Evolutionary conservation across 2,113 vertebrate genomes (phyloP).

Genomic region (Cephalopholis sonnerati): DNA sequence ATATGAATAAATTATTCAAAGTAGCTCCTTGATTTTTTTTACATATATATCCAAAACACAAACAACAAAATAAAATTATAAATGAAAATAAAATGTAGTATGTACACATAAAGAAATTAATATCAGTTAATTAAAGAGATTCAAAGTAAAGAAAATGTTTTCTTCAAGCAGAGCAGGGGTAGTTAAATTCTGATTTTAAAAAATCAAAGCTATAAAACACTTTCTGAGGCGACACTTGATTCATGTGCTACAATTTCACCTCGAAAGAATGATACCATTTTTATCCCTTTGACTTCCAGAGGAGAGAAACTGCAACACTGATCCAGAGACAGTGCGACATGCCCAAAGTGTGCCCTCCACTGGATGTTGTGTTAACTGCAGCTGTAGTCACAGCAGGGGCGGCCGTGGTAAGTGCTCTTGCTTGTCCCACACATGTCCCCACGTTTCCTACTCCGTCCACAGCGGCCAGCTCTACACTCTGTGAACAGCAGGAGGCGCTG

Average conservation of each 20-base stretch:
- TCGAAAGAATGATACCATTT: neutral
- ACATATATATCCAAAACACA: neutral
- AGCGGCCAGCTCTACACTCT: constrained; percentile 69
- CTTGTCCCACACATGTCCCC: constrained; percentile 74
- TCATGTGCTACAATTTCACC: neutral
- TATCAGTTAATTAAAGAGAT: neutral
- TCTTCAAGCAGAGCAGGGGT: neutral
- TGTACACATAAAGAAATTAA: neutral
- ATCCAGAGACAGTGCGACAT: constrained; percentile 34
- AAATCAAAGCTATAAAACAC: neutral
- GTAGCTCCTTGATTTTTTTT: neutral
- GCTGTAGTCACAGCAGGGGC: neutral
- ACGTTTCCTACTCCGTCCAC: constrained; percentile 81
- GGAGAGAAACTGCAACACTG: constrained; percentile 14
- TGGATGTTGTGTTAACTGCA: constrained; percentile 30
- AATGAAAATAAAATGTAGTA: neutral
- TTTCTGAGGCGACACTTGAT: neutral
- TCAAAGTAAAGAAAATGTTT: neutral
- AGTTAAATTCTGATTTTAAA: neutral
- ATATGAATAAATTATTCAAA: neutral
- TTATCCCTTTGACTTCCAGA: constrained; percentile 22
- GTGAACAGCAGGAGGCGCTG: constrained; percentile 79
- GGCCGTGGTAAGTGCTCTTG: constrained; percentile 59
- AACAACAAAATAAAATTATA: neutral
- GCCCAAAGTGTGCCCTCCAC: constrained; percentile 27